phyloP scores from a whole-genome alignment of 2,113 vertebrate genomes.

The Colinus virginianus region DNA sequence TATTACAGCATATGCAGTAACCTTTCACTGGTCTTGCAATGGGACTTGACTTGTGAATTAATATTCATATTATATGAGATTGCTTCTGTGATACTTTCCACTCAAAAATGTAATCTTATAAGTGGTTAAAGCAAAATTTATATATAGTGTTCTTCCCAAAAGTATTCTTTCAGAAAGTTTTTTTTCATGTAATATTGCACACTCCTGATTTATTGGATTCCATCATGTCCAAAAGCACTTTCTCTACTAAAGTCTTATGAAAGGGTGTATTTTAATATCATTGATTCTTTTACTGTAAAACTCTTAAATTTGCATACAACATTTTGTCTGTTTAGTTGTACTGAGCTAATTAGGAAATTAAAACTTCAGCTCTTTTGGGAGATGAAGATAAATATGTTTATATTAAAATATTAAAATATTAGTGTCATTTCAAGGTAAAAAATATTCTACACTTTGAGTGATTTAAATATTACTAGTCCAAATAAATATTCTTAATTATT shows the following conservation, averaged over 20 bases:
- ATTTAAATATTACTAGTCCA: not conserved
- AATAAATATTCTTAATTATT: not conserved
- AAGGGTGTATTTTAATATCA: not conserved
- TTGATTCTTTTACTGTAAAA: not conserved
- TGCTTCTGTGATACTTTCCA: not conserved
- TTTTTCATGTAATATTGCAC: not conserved
- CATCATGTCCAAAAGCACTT: not conserved
- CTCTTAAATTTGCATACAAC: not conserved
- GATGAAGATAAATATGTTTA: not conserved
- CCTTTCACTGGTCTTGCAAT: not conserved
- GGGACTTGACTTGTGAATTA: not conserved
- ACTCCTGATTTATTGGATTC: not conserved
- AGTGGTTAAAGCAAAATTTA: not conserved
- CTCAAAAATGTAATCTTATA: not conserved
- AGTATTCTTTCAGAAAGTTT: not conserved
- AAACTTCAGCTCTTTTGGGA: not conserved
- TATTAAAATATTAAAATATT: not conserved
- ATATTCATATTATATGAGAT: not conserved
- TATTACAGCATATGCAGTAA: not conserved
- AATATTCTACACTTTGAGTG: not conserved
- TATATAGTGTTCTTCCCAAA: not conserved
- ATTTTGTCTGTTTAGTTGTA: not conserved
- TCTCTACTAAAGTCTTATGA: not conserved
- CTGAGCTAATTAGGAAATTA: not conserved
- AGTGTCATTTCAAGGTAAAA: not conserved